phyloP scores from a whole-genome alignment of 2,113 vertebrate genomes.

The Podarcis cretensis region DNA sequence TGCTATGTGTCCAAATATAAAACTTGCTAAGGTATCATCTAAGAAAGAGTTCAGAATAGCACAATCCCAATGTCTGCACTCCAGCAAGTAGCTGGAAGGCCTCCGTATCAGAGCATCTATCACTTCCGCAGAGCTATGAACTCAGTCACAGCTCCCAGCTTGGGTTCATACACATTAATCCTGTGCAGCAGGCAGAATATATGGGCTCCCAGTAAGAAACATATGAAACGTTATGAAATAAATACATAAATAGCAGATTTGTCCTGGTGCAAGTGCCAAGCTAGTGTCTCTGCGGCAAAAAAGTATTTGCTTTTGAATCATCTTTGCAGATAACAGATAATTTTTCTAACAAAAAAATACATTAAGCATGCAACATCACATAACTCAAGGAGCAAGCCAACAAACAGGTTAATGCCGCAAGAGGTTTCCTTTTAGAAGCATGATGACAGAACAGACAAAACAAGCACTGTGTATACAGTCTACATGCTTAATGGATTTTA shows the following conservation, averaged over 20 bases:
- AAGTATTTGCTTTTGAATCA: neutral
- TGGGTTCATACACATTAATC: conserved; percentile 37
- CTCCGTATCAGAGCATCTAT: neutral
- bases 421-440: neutral
- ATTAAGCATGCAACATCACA: neutral
- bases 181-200: conserved; percentile 8
- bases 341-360: too few species aligned
- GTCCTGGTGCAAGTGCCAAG: neutral
- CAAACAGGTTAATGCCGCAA: neutral
- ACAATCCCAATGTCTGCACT: neutral
- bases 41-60: neutral
- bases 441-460: neutral
- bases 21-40: neutral
- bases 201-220: conserved; percentile 10
- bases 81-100: neutral
- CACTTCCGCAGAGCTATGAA: neutral
- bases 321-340: too few species aligned
- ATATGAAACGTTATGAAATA: too few species aligned
- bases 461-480: neutral
- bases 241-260: neutral
- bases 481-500: neutral
- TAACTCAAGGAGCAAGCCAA: neutral
- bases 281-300: neutral
- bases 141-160: neutral
- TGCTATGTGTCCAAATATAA: neutral